Base-by-base conservation (phyloP, 2,797 vertebrate genomes). In the Cyclopterus lumpus region DNA sequence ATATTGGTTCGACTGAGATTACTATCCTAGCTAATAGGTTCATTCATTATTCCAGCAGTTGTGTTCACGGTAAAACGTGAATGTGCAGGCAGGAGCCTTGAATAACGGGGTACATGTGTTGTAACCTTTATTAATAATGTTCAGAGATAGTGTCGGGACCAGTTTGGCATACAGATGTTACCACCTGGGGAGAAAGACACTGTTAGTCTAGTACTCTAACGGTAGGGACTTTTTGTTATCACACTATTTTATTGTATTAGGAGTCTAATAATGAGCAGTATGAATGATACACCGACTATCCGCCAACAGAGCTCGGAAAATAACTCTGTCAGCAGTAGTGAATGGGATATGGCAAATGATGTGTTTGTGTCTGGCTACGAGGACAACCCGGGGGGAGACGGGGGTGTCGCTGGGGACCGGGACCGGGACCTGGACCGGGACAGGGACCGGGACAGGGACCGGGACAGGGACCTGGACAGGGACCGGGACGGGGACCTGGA, bases 271-370 rank as follows among this genome's bases (percentile, higher is more conserved):
- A 26, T 32, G 90, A 89, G 86, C 82, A 89, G 57, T 62, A 88
- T 85, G 68, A 75, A 86, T 73, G 93, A 92, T 1, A 79, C 67
- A 42, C 61, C 86, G 7, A 75, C 72, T 0, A 26, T 87, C 54
- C 90, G 91, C 22, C 89, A 91, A 22, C 90, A 84, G 77, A 94
- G 92, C 84, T 89, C 92, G 1, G 95, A 94, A 63, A 94, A 89
- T 54, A 95, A 93, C 84, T 92, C 91, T 0, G 88, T 93, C 88
- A 94, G 93, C 88, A 93, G 91, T 22, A 90, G 86, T 44, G 93
- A 93, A 53, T 95, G 95, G 96, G 94, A 94, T 58, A 93, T 94
- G 91, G 92, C 91, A 14, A 91, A 92, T 3, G 94, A 95, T 15
- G 89, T 93, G 75, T 95, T 93, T 22, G 91, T 94, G 73, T 92